These are phyloP conservation scores for Gavia stellata DNA, from an alignment of 2,113 vertebrate species.

Conservation along the genomic window DNA sequence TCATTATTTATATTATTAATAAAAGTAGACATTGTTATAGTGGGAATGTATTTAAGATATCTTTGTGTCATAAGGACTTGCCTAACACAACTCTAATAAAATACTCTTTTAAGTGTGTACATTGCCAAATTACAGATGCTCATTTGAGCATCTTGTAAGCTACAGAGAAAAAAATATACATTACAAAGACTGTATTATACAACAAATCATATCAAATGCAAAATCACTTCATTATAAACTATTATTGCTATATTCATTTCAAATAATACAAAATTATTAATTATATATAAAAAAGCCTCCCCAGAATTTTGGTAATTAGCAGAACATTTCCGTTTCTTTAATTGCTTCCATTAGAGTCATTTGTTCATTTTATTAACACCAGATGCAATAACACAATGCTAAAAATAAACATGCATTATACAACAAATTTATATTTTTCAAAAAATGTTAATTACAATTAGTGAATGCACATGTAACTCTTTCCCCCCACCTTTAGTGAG, in stretches of 20 bases:
- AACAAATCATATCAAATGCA: constrained; percentile 29
- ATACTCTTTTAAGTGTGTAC: background rate
- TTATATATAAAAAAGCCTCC: constrained; percentile 18
- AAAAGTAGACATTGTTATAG: background rate
- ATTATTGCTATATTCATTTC: constrained; percentile 20
- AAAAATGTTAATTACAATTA: constrained; percentile 62
- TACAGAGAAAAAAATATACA: background rate
- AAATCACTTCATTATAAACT: constrained; percentile 1
- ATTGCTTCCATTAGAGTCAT: constrained; percentile 53
- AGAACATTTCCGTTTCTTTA: constrained; percentile 53
- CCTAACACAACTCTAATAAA: background rate
- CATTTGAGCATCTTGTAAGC: background rate
- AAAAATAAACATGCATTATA: constrained; percentile 79
- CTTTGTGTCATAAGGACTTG: background rate
- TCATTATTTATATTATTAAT: background rate
- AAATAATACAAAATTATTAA: constrained; percentile 34
- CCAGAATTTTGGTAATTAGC: constrained; percentile 47
- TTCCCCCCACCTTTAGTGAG: constrained; percentile 51
- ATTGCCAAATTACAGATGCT: background rate
- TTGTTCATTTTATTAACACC: constrained; percentile 75
- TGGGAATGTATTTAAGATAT: background rate
- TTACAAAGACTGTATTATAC: constrained; percentile 13
- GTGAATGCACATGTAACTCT: constrained; percentile 55
- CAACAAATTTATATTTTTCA: constrained; percentile 60
- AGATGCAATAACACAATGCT: constrained; percentile 70